A percentile compares a stretch with the other conserved stretches of the same genome.
phyloP scores from a whole-genome alignment of 2,888 invertebrate species.

The Gonocerus acuteangulatus region DNA sequence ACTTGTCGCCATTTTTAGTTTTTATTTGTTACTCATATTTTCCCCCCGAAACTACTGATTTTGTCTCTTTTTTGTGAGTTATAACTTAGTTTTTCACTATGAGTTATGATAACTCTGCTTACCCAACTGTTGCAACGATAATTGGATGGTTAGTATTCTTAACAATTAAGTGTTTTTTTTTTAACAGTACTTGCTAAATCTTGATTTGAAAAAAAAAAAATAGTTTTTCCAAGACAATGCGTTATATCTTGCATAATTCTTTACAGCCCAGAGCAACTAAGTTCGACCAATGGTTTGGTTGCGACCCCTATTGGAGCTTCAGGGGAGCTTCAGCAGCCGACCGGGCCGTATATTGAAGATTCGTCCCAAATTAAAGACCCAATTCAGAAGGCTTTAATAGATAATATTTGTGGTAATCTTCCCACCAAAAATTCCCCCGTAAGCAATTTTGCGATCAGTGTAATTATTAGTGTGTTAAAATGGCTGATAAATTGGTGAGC shows the following conservation, averaged over 20 bases:
- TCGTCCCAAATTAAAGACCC: constrained; percentile 41
- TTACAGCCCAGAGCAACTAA: constrained; percentile 33
- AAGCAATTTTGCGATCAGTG: constrained; percentile 14
- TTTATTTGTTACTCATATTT: not conserved
- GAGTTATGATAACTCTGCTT: not conserved
- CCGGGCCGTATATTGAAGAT: constrained; percentile 13
- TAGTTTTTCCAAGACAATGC: too few species aligned
- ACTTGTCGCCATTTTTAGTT: constrained; percentile 11
- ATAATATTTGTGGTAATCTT: constrained; percentile 47
- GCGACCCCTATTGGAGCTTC: constrained; percentile 29
- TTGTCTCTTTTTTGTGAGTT: too few species aligned
- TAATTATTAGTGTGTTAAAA: not conserved
- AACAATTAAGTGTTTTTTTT: not conserved
- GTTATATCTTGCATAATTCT: not conserved
- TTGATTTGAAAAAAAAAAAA: not conserved
- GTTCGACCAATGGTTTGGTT: constrained; percentile 30
- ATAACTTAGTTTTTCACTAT: not conserved
- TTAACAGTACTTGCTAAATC: not conserved
- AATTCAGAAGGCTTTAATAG: constrained; percentile 46
- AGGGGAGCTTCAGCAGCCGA: constrained; percentile 12
- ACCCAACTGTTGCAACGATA: constrained; percentile 33
- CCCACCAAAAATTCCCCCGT: constrained; percentile 45
- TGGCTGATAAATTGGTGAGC: not conserved
- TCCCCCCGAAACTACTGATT: too few species aligned
- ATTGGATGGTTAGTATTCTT: constrained; percentile 30